These are phyloP conservation scores for Andrena chrysosceles DNA, from an alignment of 2,888 invertebrate species.

Conservation along the genomic window DNA sequence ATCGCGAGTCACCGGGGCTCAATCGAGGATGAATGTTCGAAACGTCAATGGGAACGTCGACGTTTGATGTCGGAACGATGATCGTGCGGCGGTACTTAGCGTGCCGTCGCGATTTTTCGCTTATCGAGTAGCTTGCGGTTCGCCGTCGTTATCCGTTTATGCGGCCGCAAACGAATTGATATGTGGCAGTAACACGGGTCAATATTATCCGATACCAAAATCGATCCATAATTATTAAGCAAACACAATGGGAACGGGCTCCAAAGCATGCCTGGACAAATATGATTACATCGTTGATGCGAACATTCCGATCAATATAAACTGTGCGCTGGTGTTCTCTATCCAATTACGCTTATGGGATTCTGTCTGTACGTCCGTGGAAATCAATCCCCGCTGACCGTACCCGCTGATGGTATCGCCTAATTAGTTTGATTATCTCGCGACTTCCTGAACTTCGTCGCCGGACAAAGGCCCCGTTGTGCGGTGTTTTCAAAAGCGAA, in stretches of 20 bases:
- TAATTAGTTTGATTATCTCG: slow-evolving; percentile 70
- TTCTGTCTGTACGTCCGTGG: slow-evolving; percentile 60
- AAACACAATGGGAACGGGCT: slow-evolving; percentile 68
- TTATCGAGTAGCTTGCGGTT: slow-evolving; percentile 47
- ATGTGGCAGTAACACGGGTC: slow-evolving; percentile 59
- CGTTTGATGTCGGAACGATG: slow-evolving; percentile 2
- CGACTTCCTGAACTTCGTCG: slow-evolving; percentile 48
- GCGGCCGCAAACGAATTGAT: slow-evolving; percentile 60
- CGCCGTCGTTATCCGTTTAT: slow-evolving; percentile 43
- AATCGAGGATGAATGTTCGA: neutral
- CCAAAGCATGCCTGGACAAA: slow-evolving; percentile 72
- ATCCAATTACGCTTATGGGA: slow-evolving; percentile 71
- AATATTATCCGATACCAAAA: slow-evolving; percentile 70
- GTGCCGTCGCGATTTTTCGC: slow-evolving; percentile 40
- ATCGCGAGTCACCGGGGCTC: neutral
- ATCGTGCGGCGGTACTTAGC: slow-evolving; percentile 1
- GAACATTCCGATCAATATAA: slow-evolving; percentile 74
- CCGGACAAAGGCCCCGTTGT: slow-evolving; percentile 20
- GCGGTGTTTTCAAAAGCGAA: slow-evolving; percentile 9
- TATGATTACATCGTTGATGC: slow-evolving; percentile 74
- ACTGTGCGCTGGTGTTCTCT: slow-evolving; percentile 68
- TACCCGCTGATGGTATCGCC: slow-evolving; percentile 61
- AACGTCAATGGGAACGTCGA: neutral
- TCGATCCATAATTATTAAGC: slow-evolving; percentile 74
- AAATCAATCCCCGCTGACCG: slow-evolving; percentile 69